These are phyloP conservation scores for Lucilia sericata DNA, from an alignment of 1,140 invertebrate species.

Conservation along the genomic window DNA sequence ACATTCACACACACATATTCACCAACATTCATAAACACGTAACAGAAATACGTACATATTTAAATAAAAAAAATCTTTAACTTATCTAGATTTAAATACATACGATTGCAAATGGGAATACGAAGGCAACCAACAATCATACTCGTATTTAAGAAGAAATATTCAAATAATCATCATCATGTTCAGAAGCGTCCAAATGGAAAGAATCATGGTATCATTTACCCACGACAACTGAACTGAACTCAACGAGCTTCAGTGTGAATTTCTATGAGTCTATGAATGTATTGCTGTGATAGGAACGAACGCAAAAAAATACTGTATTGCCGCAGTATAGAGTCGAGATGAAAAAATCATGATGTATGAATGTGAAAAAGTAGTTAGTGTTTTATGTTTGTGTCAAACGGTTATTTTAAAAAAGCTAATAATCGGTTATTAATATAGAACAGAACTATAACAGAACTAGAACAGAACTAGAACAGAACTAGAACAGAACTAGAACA, in stretches of 20 bases:
- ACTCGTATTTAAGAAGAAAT: neutral
- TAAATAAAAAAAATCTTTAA: neutral
- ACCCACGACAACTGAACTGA: constrained; percentile 20
- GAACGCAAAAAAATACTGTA: neutral
- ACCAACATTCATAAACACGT: neutral
- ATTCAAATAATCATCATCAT: constrained; percentile 20
- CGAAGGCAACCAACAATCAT: neutral
- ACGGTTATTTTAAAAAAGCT: neutral
- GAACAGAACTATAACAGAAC: too few species aligned
- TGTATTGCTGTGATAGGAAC: neutral
- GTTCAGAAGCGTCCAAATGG: constrained; percentile 42
- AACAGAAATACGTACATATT: neutral
- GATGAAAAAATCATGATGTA: neutral
- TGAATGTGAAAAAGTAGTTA: neutral
- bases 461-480: too few species aligned
- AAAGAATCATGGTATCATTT: constrained; percentile 40
- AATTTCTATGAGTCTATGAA: neutral
- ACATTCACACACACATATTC: neutral
- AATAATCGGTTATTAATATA: too few species aligned
- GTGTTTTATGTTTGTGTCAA: neutral
- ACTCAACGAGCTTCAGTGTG: neutral
- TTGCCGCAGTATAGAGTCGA: neutral
- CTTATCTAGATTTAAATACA: constrained; percentile 24
- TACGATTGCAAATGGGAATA: neutral
- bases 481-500: too few species aligned